Percentiles rank a stretch among this genome's conserved stretches.
Evolutionary conservation across 2,797 vertebrate genomes (phyloP).

Genomic region (Neosilurus mollespiculum): DNA sequence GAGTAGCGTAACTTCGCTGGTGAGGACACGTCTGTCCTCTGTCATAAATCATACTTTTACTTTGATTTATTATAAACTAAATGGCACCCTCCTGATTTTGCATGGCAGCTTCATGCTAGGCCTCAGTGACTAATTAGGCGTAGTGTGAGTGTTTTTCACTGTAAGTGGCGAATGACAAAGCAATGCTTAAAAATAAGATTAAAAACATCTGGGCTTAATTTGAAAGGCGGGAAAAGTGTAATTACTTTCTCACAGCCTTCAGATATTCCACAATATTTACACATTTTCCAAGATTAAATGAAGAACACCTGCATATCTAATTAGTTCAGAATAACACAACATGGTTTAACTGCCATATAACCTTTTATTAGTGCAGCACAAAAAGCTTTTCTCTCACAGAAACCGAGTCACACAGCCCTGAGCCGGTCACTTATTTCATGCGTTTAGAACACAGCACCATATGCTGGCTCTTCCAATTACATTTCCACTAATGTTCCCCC

Average conservation of each 20-base stretch:
- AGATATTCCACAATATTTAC: slow-evolving; percentile 49
- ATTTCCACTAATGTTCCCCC: slow-evolving; percentile 22
- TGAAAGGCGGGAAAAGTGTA: slow-evolving; percentile 23
- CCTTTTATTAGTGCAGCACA: slow-evolving; percentile 59
- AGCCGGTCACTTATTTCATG: not conserved
- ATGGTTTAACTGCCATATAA: slow-evolving; percentile 73
- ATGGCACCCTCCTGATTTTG: not conserved
- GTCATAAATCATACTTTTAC: slow-evolving; percentile 30
- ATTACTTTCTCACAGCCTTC: slow-evolving; percentile 34
- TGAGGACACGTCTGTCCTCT: slow-evolving; percentile 40
- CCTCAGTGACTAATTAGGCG: slow-evolving; percentile 32
- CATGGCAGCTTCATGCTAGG: slow-evolving; percentile 15
- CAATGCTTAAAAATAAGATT: slow-evolving; percentile 10
- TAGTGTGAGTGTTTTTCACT: slow-evolving; percentile 28
- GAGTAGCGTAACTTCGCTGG: slow-evolving; percentile 7
- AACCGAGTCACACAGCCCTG: slow-evolving; percentile 7
- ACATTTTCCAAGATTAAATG: slow-evolving; percentile 61
- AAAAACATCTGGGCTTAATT: slow-evolving; percentile 40
- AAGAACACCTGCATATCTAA: slow-evolving; percentile 70
- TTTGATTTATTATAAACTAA: slow-evolving; percentile 26
- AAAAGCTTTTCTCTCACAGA: slow-evolving; percentile 64
- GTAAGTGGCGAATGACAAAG: slow-evolving; percentile 40
- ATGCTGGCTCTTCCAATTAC: slow-evolving; percentile 33
- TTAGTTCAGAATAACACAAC: slow-evolving; percentile 65
- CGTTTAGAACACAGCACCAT: slow-evolving; percentile 26